Conservation (phyloP, 2,113 vertebrate species). For the Sylvilagus bachmani region DNA sequence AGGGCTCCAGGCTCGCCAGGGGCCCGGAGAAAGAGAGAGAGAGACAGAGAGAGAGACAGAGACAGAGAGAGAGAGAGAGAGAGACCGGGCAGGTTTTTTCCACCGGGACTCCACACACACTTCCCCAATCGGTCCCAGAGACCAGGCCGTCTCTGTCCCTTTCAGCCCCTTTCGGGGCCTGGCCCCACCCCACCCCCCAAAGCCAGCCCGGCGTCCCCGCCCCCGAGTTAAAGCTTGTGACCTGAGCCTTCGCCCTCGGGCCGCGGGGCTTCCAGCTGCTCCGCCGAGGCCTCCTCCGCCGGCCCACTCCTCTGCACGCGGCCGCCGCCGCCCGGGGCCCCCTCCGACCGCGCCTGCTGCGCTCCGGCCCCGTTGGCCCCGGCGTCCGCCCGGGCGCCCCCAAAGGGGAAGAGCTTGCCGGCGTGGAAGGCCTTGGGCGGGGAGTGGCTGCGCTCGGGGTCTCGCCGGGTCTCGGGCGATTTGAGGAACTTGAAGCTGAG, state of each 20-base stretch:
- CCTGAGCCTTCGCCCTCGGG: slow-evolving; percentile 84
- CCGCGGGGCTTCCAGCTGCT: slow-evolving; percentile 87
- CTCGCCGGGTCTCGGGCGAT: slow-evolving; percentile 94
- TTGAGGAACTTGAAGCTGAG: slow-evolving; percentile 98
- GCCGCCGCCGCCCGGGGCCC: slow-evolving; percentile 40
- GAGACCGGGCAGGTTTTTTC: background rate
- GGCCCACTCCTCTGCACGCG: slow-evolving; percentile 76
- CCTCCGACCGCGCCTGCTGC: slow-evolving; percentile 72
- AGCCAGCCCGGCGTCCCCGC: slow-evolving; percentile 67
- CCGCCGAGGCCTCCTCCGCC: slow-evolving; percentile 79
- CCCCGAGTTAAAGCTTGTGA: slow-evolving; percentile 86
- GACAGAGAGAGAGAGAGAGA: background rate
- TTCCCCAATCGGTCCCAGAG: background rate
- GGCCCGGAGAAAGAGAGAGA: background rate
- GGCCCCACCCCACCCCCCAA: background rate
- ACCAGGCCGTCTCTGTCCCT: background rate
- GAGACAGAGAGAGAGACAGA: too few relatives aligned
- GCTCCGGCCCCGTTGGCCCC: slow-evolving; percentile 89
- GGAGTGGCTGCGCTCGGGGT: slow-evolving; percentile 95
- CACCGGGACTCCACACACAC: background rate
- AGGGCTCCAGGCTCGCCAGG: background rate
- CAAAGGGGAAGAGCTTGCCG: slow-evolving; percentile 94
- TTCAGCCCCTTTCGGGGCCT: background rate
- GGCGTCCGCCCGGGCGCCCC: slow-evolving; percentile 87
- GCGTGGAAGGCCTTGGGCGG: slow-evolving; percentile 97